Percentiles rank a stretch among this genome's conserved stretches.
phyloP scores from a whole-genome alignment of 1,140 invertebrate species.

The Reticulitermes speratus region DNA sequence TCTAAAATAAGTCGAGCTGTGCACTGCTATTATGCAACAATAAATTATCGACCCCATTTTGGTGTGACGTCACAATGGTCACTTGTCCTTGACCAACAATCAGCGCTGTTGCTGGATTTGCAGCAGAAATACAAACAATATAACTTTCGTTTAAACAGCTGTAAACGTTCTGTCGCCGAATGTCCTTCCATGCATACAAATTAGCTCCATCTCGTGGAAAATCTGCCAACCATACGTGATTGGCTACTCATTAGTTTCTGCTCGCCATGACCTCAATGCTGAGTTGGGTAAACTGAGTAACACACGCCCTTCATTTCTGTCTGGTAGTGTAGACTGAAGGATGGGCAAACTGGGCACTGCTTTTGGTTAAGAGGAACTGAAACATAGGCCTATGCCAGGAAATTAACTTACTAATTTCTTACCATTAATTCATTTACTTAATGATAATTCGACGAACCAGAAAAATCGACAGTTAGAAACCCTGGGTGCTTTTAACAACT shows the following conservation, averaged over 20 bases:
- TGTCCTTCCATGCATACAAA: neutral
- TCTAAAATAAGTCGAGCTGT: no score
- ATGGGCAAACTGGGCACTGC: neutral
- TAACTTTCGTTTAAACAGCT: neutral
- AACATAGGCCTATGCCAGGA: no score
- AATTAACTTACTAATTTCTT: no score
- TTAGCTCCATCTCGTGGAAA: neutral
- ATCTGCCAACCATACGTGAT: neutral
- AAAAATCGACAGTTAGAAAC: no score
- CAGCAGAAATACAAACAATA: neutral
- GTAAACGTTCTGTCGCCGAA: neutral
- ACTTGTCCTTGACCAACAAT: neutral
- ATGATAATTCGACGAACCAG: no score
- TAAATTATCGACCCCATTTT: neutral
- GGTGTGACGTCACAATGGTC: neutral
- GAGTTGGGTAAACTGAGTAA: neutral
- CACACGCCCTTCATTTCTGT: neutral
- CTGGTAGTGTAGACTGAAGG: neutral
- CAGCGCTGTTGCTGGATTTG: neutral
- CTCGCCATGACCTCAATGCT: neutral
- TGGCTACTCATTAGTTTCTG: neutral
- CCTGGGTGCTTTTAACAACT: no score
- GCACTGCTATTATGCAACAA: no score
- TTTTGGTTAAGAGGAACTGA: no score
- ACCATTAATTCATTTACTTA: no score